Evolutionary conservation across 2,797 vertebrate genomes (phyloP).

Genomic region (Kryptolebias ocellatus): DNA sequence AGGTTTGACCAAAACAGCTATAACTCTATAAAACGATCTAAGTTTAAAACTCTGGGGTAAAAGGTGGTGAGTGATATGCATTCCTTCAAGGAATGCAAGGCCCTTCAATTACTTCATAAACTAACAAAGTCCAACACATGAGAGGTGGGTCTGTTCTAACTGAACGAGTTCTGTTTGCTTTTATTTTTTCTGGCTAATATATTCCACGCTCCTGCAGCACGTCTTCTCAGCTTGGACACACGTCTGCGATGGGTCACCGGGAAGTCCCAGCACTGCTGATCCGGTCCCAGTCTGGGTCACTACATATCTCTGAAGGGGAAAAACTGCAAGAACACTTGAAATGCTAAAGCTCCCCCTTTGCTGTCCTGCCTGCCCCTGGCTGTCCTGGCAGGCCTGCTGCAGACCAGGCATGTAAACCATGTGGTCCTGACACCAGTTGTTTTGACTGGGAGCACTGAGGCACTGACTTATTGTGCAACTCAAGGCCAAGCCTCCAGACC

Average conservation of each 20-base stretch:
- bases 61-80: no score
- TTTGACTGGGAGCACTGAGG: slow-evolving; percentile 81
- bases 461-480: slow-evolving; percentile 72
- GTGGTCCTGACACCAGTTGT: slow-evolving; percentile 70
- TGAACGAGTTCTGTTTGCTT: no score
- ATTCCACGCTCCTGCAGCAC: not conserved
- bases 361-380: slow-evolving; percentile 32
- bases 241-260: not conserved
- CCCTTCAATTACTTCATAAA: no score
- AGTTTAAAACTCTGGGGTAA: no score
- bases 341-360: slow-evolving; percentile 27
- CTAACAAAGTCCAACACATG: no score
- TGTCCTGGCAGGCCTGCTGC: slow-evolving; percentile 51
- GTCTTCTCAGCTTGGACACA: slow-evolving; percentile 10
- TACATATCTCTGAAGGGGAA: slow-evolving; percentile 37
- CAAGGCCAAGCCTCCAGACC: slow-evolving; percentile 43
- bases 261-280: slow-evolving; percentile 27
- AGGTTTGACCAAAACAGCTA: no score
- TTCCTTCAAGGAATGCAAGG: no score
- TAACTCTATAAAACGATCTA: no score
- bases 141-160: no score
- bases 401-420: slow-evolving; percentile 68
- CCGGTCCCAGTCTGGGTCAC: slow-evolving; percentile 29
- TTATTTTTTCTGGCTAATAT: no score
- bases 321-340: slow-evolving; percentile 38